Conservation (phyloP, 1,140 invertebrate species). For the Philotrypesis tridentata region DNA sequence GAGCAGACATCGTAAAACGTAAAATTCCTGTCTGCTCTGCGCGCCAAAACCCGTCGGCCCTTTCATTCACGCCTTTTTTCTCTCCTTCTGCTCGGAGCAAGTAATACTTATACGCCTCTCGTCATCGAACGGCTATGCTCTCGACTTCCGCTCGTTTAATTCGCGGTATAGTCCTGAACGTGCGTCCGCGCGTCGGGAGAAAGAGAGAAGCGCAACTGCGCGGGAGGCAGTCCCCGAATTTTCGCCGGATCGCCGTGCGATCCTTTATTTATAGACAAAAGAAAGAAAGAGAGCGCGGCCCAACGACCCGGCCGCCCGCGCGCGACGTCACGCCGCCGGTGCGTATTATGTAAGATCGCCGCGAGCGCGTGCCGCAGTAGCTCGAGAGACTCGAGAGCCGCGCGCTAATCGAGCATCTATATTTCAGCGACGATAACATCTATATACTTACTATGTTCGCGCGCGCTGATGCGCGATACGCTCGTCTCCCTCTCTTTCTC, state of each 20-base stretch:
- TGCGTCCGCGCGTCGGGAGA: too few relatives aligned
- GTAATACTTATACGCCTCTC: too few relatives aligned
- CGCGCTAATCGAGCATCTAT: not conserved
- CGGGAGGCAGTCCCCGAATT: not conserved
- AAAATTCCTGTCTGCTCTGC: not conserved
- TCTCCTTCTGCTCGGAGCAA: not conserved
- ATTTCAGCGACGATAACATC: not conserved
- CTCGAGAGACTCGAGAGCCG: too few relatives aligned
- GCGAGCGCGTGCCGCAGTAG: not conserved
- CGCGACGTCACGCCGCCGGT: not conserved
- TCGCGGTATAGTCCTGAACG: too few relatives aligned
- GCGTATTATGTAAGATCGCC: not conserved
- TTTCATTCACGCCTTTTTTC: not conserved
- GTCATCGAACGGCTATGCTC: not conserved
- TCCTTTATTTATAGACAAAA: too few relatives aligned
- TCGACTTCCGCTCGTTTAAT: not conserved
- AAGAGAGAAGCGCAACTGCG: too few relatives aligned
- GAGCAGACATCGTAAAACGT: not conserved
- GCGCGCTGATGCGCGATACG: too few relatives aligned
- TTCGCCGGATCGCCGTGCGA: too few relatives aligned
- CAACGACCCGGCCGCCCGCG: not conserved
- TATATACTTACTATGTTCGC: too few relatives aligned
- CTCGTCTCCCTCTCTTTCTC: too few relatives aligned
- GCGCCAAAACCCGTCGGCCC: not conserved
- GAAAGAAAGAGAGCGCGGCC: too few relatives aligned